These are phyloP conservation scores for Ceratosolen fusciceps DNA, from an alignment of 1,140 invertebrate genomes.

Conservation along the genomic window DNA sequence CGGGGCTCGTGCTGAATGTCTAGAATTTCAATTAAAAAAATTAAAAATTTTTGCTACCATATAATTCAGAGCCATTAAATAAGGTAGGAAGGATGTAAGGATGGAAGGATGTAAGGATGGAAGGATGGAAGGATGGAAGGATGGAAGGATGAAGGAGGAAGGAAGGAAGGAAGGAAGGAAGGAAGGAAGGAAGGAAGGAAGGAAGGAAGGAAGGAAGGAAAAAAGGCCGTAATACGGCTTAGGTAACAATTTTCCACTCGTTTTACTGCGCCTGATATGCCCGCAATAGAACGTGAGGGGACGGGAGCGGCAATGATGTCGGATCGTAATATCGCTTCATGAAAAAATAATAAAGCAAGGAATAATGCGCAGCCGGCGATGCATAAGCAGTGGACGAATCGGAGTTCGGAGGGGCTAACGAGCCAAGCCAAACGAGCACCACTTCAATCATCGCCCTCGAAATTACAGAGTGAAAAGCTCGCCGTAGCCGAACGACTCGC, in stretches of 20 bases:
- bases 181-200: no score
- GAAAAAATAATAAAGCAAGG: conserved; percentile 1
- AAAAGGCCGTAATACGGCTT: no score
- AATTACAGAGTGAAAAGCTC: conserved; percentile 16
- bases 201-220: no score
- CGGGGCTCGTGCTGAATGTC: background rate
- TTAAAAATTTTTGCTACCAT: background rate
- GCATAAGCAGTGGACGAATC: background rate
- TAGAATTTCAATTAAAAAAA: background rate
- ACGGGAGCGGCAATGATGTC: background rate
- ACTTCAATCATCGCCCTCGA: background rate
- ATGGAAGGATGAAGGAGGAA: no score
- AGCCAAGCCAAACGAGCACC: background rate
- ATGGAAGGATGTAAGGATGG: no score
- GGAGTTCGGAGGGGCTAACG: conserved; percentile 20
- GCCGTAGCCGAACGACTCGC: conserved; percentile 3
- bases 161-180: no score
- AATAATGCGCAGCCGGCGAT: background rate
- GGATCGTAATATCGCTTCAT: background rate
- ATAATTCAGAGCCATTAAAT: background rate
- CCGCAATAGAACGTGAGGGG: background rate
- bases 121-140: no score
- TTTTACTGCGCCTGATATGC: background rate
- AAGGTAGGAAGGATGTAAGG: no score
- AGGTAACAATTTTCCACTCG: background rate